Percentiles rank a stretch among this genome's conserved stretches.
Conservation (phyloP, 2,888 invertebrate genomes). For the Leptinotarsa peninsularis region DNA sequence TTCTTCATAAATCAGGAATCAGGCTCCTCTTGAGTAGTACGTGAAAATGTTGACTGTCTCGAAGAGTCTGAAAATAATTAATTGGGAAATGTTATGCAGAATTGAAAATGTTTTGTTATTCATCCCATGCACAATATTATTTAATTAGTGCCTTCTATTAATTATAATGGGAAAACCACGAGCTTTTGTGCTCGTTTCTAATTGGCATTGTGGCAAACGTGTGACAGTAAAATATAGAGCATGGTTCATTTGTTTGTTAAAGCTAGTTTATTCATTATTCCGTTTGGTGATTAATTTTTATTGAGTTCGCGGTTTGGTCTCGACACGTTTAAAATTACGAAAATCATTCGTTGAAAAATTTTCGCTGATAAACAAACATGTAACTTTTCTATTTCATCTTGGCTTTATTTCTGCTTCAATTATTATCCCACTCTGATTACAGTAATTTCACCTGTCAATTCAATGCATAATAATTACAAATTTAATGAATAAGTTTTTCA, state of each 20-base stretch:
- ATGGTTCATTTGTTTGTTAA: slow-evolving; percentile 14
- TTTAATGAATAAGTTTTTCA: too few species aligned
- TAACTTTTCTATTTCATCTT: not conserved
- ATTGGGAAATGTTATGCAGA: slow-evolving; percentile 2
- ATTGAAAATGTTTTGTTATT: slow-evolving; percentile 13
- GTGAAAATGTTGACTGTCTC: not conserved
- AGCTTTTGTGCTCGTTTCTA: slow-evolving; percentile 18
- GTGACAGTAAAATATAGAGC: slow-evolving; percentile 17
- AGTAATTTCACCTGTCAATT: not conserved
- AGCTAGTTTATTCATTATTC: slow-evolving; percentile 13
- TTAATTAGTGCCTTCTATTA: slow-evolving; percentile 21
- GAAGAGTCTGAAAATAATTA: not conserved
- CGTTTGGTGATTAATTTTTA: slow-evolving; percentile 14
- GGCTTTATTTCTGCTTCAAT: not conserved
- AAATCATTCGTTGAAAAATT: not conserved
- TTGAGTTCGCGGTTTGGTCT: slow-evolving; percentile 6
- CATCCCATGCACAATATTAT: slow-evolving; percentile 6
- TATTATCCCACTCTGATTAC: not conserved
- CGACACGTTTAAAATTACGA: not conserved
- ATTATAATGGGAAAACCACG: slow-evolving; percentile 20
- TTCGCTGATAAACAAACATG: not conserved
- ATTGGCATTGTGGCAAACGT: slow-evolving; percentile 12
- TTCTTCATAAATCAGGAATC: too few species aligned
- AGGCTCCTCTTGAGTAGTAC: not conserved
- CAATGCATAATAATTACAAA: not conserved